Evolutionary conservation across 1,140 invertebrate genomes (phyloP), one percentile per base, ranked within the genome.

Genomic region (Drosophila quadrilineata): DNA sequence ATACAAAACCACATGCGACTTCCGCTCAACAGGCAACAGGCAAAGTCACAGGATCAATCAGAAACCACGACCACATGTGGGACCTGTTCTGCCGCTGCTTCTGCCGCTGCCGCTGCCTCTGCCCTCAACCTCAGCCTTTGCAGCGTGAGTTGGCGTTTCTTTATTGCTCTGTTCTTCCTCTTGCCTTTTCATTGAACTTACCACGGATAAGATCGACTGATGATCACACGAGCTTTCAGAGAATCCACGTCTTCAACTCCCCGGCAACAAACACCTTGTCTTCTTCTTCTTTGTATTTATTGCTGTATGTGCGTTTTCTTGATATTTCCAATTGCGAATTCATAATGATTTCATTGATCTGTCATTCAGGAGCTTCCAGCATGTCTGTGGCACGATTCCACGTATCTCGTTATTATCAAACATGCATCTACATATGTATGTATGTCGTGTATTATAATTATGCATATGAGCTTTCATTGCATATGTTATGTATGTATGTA

Each of bases 261-360:
- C 2, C n/a, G n/a, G n/a, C n/a, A n/a, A n/a, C n/a, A n/a, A n/a
- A n/a, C 46, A 10, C 6, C 19, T 6, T 6, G 3, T 14, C 33
- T 33, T 3, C 2, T 16, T 19, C 12, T 33, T 29, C 36, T 38
- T 63, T 40, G 26, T 31, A 46, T 72, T 46, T 40, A 36, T 14
- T 16, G 9, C 16, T 31, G 9, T 10, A 5, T 45, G n/a, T n/a
- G n/a, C 12, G 22, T 14, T 35, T 35, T 38, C 10, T 10, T 29
- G 21, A 46, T 41, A 26, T 52, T 35, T 17, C 12, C 35, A 29
- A 49, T 35, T 36, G 63, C 72, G 79, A 74, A 84, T 60, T 67
- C 73, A 74, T 77, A 85, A 84, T 74, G 62, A 84, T 85, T 84
- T 84, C 79, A 84, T 84, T 84, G 79, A 84, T 84, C 79, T 84